Percentiles rank a stretch among this genome's conserved stretches.
Conservation (phyloP, 2,113 vertebrate species). For the Collichthys lucidus region DNA sequence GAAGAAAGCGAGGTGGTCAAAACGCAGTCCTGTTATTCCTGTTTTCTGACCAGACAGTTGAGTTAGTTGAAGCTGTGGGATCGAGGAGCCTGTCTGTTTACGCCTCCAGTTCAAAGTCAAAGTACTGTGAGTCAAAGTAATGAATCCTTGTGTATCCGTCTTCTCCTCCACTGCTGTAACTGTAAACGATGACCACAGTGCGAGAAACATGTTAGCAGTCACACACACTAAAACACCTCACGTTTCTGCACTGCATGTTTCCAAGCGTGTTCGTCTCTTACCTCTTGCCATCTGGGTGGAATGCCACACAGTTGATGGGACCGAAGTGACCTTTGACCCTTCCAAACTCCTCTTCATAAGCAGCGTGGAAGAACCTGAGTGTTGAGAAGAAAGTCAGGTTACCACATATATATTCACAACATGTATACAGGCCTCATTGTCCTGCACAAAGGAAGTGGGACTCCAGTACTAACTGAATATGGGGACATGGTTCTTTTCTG, state of each 20-base stretch:
- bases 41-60: constrained; percentile 25
- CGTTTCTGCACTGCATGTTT: neutral
- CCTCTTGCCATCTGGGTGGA: constrained; percentile 98
- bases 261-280: constrained; percentile 51
- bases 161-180: constrained; percentile 97
- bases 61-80: neutral
- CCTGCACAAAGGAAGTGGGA: no score
- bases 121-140: constrained; percentile 97
- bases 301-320: constrained; percentile 97
- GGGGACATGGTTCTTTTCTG: neutral
- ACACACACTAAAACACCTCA: fast-evolving
- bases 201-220: neutral
- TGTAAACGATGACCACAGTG: constrained; percentile 67
- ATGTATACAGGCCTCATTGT: no score
- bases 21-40: neutral
- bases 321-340: constrained; percentile 98
- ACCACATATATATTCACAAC: neutral
- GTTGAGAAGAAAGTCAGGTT: neutral
- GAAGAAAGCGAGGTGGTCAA: neutral
- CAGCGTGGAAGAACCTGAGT: constrained; percentile 95
- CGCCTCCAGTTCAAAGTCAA: constrained; percentile 97
- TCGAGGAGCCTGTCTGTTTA: constrained; percentile 65
- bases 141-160: constrained; percentile 98
- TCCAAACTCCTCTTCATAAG: constrained; percentile 98
- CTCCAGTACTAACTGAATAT: neutral